These are phyloP conservation scores for Aradophagus sp. DNA, from an alignment of 1,140 invertebrate species.

Conservation along the genomic window DNA sequence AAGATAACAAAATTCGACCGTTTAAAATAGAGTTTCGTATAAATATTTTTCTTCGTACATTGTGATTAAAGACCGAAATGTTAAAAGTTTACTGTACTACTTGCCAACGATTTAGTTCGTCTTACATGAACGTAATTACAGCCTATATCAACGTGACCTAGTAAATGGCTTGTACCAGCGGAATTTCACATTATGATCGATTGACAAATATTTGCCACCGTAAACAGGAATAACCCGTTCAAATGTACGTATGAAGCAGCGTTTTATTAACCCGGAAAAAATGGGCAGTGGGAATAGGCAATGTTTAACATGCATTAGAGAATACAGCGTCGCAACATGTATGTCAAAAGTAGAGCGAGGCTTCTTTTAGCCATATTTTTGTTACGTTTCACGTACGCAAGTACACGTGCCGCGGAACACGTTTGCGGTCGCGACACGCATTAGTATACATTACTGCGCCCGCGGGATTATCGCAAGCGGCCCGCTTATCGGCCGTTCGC, in stretches of 20 bases:
- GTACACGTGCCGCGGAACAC: slow-evolving; percentile 52
- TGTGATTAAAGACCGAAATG: too few relatives aligned
- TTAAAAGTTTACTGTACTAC: too few relatives aligned
- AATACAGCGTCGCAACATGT: too few relatives aligned
- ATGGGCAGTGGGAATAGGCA: slow-evolving; percentile 18
- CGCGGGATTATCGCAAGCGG: slow-evolving; percentile 57
- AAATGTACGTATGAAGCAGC: slow-evolving; percentile 15
- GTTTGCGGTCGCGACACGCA: slow-evolving; percentile 53
- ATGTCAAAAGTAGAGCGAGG: slow-evolving; percentile 5
- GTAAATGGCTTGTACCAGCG: too few relatives aligned
- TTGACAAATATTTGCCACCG: slow-evolving; percentile 36
- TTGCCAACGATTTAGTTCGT: too few relatives aligned
- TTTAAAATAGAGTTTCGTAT: too few relatives aligned
- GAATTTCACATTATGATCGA: slow-evolving; percentile 24
- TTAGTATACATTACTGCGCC: slow-evolving; percentile 63
- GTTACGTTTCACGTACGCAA: slow-evolving; percentile 13
- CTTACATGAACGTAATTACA: too few relatives aligned
- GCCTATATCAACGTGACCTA: too few relatives aligned
- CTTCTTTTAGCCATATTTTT: too few relatives aligned
- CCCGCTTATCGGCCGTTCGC: slow-evolving; percentile 8
- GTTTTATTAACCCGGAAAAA: slow-evolving; percentile 32
- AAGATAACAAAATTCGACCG: too few relatives aligned
- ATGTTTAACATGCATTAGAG: slow-evolving; percentile 20
- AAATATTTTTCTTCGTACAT: too few relatives aligned
- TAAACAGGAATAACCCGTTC: slow-evolving; percentile 24